Base-by-base conservation (phyloP, 2,113 vertebrate species). In the Procapra przewalskii region DNA sequence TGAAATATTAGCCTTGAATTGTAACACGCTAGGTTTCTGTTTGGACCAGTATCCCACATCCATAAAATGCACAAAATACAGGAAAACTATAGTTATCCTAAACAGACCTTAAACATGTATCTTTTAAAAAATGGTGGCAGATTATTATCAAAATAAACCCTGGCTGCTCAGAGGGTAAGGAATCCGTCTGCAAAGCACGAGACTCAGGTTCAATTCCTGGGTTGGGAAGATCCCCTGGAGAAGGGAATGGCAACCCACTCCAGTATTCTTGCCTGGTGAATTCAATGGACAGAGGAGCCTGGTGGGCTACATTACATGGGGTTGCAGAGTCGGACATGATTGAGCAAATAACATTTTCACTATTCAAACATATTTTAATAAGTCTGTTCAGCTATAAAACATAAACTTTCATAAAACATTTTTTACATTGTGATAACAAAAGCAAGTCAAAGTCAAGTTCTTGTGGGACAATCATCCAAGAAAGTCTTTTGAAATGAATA, bases 401-500 rank as follows among this genome's bases (percentile, higher is more conserved):
- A 90, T 86, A 60, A 96, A 88, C 33, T 82, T 95, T 92, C 27
- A 81, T 80, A 91, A 92, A 75, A 45, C 21, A 31, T 40, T 75
- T 94, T 94, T 90, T 77, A 88, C 57, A 60, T 5, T 59, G 82
- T 31, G 82, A 90, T 60, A 92, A 77, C 27, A 91, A 90, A 92
- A 85, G 15, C 5, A 87, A 80, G 80, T 87, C 93, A 93, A 94
- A 96, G 93, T 23, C 80, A 86, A 95, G n/a, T 79, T 77, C 48
- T 54, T 92, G 21, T 45, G 29, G 85, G 82, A 96, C 57, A 60
- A 82, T 50, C 59, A 21, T 54, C 62, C 45, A 83, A 94, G 67
- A 92, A 55, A 94, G 54, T 88, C 36, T 89, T 95, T 50, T 84
- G 60, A 92, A 96, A 86, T 96, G 77, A 89, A 62, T 91, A 93